Conservation (phyloP, 1,140 invertebrate genomes). For the Pseudoatta argentina region DNA sequence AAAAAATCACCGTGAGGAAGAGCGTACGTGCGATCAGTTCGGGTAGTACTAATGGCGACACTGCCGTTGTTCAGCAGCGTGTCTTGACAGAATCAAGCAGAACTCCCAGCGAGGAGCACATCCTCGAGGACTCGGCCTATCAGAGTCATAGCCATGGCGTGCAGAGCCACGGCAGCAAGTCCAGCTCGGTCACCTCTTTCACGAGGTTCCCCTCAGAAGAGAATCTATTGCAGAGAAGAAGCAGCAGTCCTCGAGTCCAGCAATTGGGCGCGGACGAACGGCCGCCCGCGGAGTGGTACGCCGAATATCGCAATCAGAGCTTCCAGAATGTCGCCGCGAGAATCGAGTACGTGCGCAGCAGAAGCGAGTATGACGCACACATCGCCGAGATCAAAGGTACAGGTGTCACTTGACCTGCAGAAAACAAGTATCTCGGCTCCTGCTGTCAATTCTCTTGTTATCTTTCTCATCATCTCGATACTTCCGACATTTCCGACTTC, state of each 20-base stretch:
- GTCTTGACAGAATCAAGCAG: slow-evolving; percentile 80
- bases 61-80: not conserved
- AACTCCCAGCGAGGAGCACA: slow-evolving; percentile 87
- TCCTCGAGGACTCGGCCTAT: slow-evolving; percentile 87
- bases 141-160: slow-evolving; percentile 86
- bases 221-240: slow-evolving; percentile 81
- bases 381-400: slow-evolving; percentile 94
- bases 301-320: slow-evolving; percentile 87
- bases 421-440: not conserved
- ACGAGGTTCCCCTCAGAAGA: slow-evolving; percentile 88
- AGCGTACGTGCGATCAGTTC: slow-evolving; percentile 84
- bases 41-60: slow-evolving; percentile 32
- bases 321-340: slow-evolving; percentile 87
- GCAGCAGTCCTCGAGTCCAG: slow-evolving; percentile 71
- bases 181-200: slow-evolving; percentile 86
- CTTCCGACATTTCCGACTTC: not conserved
- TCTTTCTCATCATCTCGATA: not conserved
- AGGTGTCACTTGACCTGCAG: not conserved
- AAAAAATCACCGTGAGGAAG: slow-evolving; percentile 89
- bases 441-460: not conserved
- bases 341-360: slow-evolving; percentile 90
- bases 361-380: slow-evolving; percentile 94
- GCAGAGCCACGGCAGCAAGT: slow-evolving; percentile 84
- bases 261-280: slow-evolving; percentile 78
- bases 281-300: slow-evolving; percentile 87